Evolutionary conservation across 2,797 vertebrate genomes (phyloP), one percentile per base, ranked within the genome.

Genomic region (Tachyglossus aculeatus): DNA sequence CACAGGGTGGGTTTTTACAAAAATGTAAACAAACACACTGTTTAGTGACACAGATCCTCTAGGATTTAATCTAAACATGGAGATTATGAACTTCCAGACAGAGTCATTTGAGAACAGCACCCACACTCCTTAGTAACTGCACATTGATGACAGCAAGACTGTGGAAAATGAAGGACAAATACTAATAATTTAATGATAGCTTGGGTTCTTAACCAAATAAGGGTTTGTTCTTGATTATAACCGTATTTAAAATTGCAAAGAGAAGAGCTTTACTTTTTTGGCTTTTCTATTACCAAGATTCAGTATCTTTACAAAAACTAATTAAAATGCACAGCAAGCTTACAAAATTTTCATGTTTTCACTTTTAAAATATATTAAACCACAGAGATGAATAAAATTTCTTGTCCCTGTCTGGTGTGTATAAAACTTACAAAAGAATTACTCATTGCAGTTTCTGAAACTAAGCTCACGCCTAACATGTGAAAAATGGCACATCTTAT

Each of bases 161-260:
- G 60, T 67, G 53, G 38, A 58, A 15, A 41, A 50, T 24, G 12
- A 21, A 29, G 62, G 40, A 48, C 59, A 38, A 9, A 39, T 55
- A 22, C 33, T 62, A 62, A 58, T 51, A 55, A 0, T 29, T 40
- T 6, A 16, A 56, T 9, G 55, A 88, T 86, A 83, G 72, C 75
- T 74, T 51, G 80, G 75, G 76, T 84, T 79, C 86, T 45, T 90
- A 78, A 83, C 93, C 93, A 92, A 92, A 94, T 89, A 94, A 93
- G 93, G 93, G 48, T 80, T 92, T 67, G 76, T 80, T 89, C n/a
- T n/a, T n/a, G 77, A 88, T 88, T 91, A 81, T 82, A 80, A 68
- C 56, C 93, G 93, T 93, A 93, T 91, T 81, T 83, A 47, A 77
- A 71, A 85, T 83, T 84, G 88, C 87, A 33, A 81, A 75, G 72